Base-by-base conservation (phyloP, 23 tunicate genomes). In the Ciona savignyi region DNA sequence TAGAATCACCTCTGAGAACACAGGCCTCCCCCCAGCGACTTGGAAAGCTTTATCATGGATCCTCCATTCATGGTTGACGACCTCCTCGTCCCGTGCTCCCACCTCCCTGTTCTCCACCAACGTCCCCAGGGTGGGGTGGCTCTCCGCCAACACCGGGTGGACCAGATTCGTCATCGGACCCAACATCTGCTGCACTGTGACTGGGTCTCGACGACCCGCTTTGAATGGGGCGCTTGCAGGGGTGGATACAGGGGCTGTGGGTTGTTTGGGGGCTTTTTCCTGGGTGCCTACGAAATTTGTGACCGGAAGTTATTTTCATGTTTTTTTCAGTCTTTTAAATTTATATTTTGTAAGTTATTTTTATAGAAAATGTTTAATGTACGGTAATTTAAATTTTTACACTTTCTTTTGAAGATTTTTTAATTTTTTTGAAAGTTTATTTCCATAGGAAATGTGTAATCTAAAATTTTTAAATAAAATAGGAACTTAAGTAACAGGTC, bases 31-130 rank as follows among this genome's bases (percentile, higher is more conserved):
- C 23, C 87, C 96, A 60, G 51, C 77, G 0, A 88, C 32, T 72
- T 73, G 65, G 30, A 88, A 83, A 4, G 71, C 66, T 32, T 73
- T 81, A 73, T 77, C 79, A 32, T 88, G 96, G 23, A 88, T 73
- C 62, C 96, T 82, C 96, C 96, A 88, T 32, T 65, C 72, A 65
- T 88, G 96, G 75, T 88, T 86, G 27, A 87, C 84, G 4, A 83
- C 73, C 73, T 88, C 96, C 27, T 35, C 73, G 63, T 82, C 87
- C 29, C 34, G 70, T 2, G 26, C 72, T 33, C n/a, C n/a, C n/a
- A n/a, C n/a, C 11, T 42, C 56, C 56, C 56, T 42, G 56, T 42
- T 42, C 15, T 42, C 56, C 56, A 42, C 56, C 11, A 60, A 25
- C 21, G 61, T 65, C 24, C 75, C 74, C 34, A 68, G 77, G 0